Evolutionary conservation across 2,113 vertebrate species (phyloP).

Genomic region (Notothenia coriiceps): DNA sequence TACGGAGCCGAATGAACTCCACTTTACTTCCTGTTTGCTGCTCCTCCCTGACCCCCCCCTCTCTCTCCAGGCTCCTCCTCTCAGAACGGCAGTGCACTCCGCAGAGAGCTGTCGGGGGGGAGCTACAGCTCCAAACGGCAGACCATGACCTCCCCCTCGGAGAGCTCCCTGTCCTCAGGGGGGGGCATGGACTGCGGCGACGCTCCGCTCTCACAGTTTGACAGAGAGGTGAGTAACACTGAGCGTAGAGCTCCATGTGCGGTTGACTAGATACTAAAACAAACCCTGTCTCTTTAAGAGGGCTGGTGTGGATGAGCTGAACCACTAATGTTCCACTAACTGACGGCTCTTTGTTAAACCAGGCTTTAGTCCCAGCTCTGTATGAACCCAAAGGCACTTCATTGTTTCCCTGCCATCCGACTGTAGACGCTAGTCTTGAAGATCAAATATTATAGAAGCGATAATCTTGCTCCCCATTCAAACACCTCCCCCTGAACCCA

Average conservation of each 20-base stretch:
- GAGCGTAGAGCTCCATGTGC: slow-evolving; percentile 29
- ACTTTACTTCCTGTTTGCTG: not conserved
- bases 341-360: slow-evolving; percentile 22
- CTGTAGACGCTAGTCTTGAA: slow-evolving; percentile 33
- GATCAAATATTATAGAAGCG: not conserved
- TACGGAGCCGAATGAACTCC: slow-evolving; percentile 31
- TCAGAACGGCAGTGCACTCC: slow-evolving; percentile 94
- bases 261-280: not conserved
- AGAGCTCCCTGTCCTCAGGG: slow-evolving; percentile 95
- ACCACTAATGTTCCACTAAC: slow-evolving; percentile 14
- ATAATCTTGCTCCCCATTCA: slow-evolving; percentile 17
- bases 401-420: slow-evolving; percentile 25
- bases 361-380: slow-evolving; percentile 15
- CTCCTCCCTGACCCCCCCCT: not conserved
- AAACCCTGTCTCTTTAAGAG: not conserved
- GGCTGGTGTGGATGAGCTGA: not conserved
- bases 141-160: slow-evolving; percentile 94
- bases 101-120: slow-evolving; percentile 92
- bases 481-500: slow-evolving; percentile 39
- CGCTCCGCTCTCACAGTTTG: slow-evolving; percentile 91
- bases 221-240: slow-evolving; percentile 90
- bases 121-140: slow-evolving; percentile 92
- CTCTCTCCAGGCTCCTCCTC: slow-evolving; percentile 87
- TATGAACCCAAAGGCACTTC: slow-evolving; percentile 9
- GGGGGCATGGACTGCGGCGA: slow-evolving; percentile 95